Evolutionary conservation across 2,113 vertebrate species (phyloP).

Genomic region (Galemys pyrenaicus): DNA sequence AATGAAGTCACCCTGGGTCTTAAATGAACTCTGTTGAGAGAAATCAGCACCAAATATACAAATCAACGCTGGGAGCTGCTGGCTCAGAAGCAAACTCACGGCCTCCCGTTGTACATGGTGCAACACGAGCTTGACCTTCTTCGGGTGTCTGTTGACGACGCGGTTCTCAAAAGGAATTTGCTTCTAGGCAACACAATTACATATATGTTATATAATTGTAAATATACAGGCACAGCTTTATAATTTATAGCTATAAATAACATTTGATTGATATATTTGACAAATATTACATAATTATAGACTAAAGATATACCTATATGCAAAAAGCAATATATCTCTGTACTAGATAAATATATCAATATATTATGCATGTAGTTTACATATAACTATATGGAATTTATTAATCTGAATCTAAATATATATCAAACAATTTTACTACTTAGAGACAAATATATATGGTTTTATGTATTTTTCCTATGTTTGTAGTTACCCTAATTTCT

Average conservation of each 20-base stretch:
- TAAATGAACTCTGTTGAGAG: neutral
- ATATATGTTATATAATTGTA: neutral
- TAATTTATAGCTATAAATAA: neutral
- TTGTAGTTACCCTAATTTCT: neutral
- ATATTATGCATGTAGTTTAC: neutral
- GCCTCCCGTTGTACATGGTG: neutral
- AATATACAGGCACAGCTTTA: neutral
- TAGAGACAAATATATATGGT: neutral
- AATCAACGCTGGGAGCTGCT: neutral
- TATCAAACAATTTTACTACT: neutral
- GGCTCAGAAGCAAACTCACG: neutral
- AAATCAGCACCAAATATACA: neutral
- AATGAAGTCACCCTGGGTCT: neutral
- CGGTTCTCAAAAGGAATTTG: slow-evolving; percentile 25
- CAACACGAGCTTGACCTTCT: neutral
- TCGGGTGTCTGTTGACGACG: neutral
- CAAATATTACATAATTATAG: neutral
- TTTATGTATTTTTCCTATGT: neutral
- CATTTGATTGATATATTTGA: neutral
- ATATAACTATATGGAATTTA: neutral
- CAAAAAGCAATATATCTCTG: neutral
- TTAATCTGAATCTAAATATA: neutral
- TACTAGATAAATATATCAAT: neutral
- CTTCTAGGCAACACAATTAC: neutral
- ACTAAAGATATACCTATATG: neutral